Conservation (phyloP, 1,140 invertebrate species). For the Nasonia giraulti region DNA sequence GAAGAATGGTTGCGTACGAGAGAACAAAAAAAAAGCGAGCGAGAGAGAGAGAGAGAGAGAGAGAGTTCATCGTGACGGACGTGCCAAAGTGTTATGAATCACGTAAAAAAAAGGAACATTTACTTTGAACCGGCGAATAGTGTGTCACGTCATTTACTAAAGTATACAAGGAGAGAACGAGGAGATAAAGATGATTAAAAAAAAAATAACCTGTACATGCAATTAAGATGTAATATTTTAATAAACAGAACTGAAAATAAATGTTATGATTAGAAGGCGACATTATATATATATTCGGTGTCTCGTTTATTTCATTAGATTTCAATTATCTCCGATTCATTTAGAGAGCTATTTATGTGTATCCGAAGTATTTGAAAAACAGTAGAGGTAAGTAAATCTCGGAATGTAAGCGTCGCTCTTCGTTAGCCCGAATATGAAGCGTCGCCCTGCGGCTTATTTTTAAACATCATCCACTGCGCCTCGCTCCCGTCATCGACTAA, state of each 20-base stretch:
- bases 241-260: conserved; percentile 54
- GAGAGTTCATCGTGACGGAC: conserved; percentile 24
- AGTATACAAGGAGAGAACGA: conserved; percentile 35
- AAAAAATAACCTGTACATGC: conserved; percentile 41
- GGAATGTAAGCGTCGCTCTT: neutral
- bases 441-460: conserved; percentile 12
- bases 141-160: conserved; percentile 32
- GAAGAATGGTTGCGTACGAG: neutral
- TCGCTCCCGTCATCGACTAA: too few relatives aligned
- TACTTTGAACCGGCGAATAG: conserved; percentile 11
- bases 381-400: neutral
- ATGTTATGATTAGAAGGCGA: conserved; percentile 47
- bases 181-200: conserved; percentile 23
- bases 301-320: neutral
- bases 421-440: neutral
- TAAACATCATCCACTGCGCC: too few relatives aligned
- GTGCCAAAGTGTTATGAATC: conserved; percentile 48
- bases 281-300: conserved; percentile 18
- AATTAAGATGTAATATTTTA: conserved; percentile 55
- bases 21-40: too few relatives aligned
- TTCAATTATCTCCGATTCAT: neutral
- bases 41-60: neutral
- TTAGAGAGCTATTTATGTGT: neutral
- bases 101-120: conserved; percentile 22
- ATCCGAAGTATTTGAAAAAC: neutral